Conservation (phyloP, 35 echinoderm and acorn worm genomes). For the Apostichopus californicus region DNA sequence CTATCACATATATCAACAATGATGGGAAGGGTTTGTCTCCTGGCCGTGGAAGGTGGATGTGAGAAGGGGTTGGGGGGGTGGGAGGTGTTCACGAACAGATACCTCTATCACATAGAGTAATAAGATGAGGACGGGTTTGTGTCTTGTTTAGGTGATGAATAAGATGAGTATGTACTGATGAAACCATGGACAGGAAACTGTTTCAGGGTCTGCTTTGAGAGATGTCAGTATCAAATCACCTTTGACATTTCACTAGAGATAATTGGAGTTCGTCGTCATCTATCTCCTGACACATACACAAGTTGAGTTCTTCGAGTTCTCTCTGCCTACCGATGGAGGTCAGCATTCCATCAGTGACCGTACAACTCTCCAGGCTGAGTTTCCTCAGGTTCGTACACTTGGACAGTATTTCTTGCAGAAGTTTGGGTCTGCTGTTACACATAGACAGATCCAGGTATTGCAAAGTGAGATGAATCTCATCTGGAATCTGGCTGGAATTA, state of each 20-base stretch:
- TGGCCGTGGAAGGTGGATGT: too few relatives aligned
- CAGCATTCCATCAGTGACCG: slow-evolving; percentile 34
- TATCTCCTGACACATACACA: slow-evolving; percentile 61
- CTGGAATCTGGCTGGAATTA: background rate
- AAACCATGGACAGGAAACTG: too few relatives aligned
- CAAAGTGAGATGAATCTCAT: background rate
- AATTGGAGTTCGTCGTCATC: slow-evolving; percentile 21
- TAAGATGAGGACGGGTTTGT: too few relatives aligned
- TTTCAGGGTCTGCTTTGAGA: too few relatives aligned
- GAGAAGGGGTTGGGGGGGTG: too few relatives aligned
- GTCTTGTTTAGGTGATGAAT: too few relatives aligned
- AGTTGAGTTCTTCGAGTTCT: slow-evolving; percentile 59
- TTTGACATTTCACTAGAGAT: background rate
- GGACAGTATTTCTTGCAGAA: slow-evolving; percentile 51
- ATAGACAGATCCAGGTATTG: slow-evolving; percentile 71
- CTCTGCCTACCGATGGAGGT: slow-evolving; percentile 6
- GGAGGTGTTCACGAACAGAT: too few relatives aligned
- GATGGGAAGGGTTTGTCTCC: too few relatives aligned
- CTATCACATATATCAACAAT: too few relatives aligned
- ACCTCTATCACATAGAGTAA: too few relatives aligned
- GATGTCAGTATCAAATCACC: background rate
- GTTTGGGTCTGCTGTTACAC: slow-evolving; percentile 41
- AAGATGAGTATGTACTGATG: too few relatives aligned
- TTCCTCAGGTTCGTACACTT: slow-evolving; percentile 54
- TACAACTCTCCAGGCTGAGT: slow-evolving; percentile 81